phyloP scores from a whole-genome alignment of 2,113 vertebrate species.

The Jacana jacana region DNA sequence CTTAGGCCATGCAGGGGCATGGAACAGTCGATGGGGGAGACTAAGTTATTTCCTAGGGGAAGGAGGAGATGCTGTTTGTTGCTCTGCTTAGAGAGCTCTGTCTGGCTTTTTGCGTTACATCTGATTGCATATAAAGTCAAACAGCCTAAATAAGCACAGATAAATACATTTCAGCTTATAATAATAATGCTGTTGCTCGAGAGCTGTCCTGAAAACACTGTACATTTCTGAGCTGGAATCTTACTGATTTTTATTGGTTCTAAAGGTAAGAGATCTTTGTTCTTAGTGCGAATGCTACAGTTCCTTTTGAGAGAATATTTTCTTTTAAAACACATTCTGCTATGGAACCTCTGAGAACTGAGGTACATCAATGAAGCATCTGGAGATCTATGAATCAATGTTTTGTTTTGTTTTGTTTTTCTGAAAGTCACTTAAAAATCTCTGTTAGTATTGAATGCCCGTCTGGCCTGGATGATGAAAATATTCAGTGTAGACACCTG shows the following conservation, averaged over 20 bases:
- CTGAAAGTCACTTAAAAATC: not conserved
- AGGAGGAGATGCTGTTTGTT: not conserved
- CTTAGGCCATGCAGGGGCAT: rapidly evolving
- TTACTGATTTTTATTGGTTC: not conserved
- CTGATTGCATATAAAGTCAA: not conserved
- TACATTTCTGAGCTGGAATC: not conserved
- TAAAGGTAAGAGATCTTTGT: not conserved
- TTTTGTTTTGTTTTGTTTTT: not conserved
- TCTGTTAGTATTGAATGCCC: not conserved
- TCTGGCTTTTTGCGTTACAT: not conserved
- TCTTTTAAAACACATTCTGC: not conserved
- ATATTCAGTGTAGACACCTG: not conserved
- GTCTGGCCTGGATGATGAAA: not conserved
- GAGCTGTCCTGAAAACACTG: not conserved
- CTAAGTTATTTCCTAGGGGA: not conserved
- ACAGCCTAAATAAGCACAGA: not conserved
- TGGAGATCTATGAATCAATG: not conserved
- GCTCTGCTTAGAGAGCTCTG: not conserved
- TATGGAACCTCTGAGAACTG: not conserved
- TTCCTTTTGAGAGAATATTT: not conserved
- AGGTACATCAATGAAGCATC: not conserved
- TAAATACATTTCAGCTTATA: not conserved
- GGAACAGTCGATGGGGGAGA: not conserved
- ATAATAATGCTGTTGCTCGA: not conserved
- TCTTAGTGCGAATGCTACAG: not conserved